A percentile compares a stretch with the other conserved stretches of the same genome.
phyloP scores from a whole-genome alignment of 2,113 vertebrate genomes.

The Nycticebus coucang region DNA sequence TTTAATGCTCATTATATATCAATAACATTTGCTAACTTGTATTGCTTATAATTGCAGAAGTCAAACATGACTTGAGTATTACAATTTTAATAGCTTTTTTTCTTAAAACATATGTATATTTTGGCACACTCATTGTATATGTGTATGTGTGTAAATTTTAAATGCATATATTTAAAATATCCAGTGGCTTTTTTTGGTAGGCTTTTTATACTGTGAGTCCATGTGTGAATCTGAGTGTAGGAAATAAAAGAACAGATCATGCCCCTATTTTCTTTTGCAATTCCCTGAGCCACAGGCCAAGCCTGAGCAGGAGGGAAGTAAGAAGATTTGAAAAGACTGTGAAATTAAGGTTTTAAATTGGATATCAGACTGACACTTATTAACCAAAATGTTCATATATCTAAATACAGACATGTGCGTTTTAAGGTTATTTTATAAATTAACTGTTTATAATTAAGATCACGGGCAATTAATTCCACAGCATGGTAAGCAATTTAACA shows the following conservation, averaged over 20 bases:
- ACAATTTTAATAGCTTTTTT: no score
- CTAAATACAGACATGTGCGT: not conserved
- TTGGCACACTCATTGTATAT: not conserved
- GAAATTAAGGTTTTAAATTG: not conserved
- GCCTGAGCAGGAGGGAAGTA: not conserved
- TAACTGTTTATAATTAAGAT: slow-evolving; percentile 69
- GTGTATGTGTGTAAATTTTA: not conserved
- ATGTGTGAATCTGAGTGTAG: not conserved
- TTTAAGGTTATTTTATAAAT: slow-evolving; percentile 61
- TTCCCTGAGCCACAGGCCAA: not conserved
- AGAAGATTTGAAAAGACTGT: not conserved
- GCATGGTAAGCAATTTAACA: slow-evolving; percentile 55
- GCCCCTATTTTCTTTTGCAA: not conserved
- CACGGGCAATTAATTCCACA: slow-evolving; percentile 65
- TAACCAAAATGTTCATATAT: slow-evolving; percentile 47
- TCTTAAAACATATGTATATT: not conserved
- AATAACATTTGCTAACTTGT: no score
- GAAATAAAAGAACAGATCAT: not conserved
- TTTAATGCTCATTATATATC: not conserved
- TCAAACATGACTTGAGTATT: no score
- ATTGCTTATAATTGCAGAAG: no score
- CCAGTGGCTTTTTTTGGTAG: not conserved
- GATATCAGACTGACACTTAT: not conserved
- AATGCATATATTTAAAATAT: not conserved
- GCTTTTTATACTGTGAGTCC: not conserved